Evolutionary conservation across 2,113 vertebrate species (phyloP).

Genomic region (Corynorhinus townsendii): DNA sequence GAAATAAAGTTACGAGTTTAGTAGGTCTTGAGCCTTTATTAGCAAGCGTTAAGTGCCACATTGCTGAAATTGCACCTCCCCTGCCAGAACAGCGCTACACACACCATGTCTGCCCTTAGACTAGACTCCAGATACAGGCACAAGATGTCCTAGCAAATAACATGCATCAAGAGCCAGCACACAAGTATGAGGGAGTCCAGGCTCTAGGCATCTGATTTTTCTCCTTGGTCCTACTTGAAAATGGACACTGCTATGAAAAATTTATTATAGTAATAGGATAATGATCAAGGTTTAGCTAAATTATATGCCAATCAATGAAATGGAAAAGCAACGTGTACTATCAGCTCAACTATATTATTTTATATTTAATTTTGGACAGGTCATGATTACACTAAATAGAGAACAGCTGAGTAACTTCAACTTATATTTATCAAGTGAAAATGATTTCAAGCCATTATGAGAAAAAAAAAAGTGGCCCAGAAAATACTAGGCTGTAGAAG

Average conservation of each 20-base stretch:
- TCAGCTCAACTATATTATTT: background rate
- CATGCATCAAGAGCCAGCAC: background rate
- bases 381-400: background rate
- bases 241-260: background rate
- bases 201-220: constrained; percentile 34
- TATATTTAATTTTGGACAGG: background rate
- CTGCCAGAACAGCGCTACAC: background rate
- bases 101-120: background rate
- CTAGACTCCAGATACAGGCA: constrained; percentile 43
- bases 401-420: background rate
- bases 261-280: constrained; percentile 18
- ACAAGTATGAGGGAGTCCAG: constrained; percentile 18
- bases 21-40: background rate
- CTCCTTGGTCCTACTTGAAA: constrained; percentile 23
- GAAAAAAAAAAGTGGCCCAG: background rate
- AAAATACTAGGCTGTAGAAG: background rate
- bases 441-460: background rate
- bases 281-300: background rate
- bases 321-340: constrained; percentile 14
- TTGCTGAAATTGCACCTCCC: constrained; percentile 12
- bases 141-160: constrained; percentile 49
- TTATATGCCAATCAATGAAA: background rate
- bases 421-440: background rate
- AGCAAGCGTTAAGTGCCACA: background rate
- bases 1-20: background rate